Evolutionary conservation across 2,113 vertebrate species (phyloP).

Genomic region (Sterrhoptilus dennistouni): DNA sequence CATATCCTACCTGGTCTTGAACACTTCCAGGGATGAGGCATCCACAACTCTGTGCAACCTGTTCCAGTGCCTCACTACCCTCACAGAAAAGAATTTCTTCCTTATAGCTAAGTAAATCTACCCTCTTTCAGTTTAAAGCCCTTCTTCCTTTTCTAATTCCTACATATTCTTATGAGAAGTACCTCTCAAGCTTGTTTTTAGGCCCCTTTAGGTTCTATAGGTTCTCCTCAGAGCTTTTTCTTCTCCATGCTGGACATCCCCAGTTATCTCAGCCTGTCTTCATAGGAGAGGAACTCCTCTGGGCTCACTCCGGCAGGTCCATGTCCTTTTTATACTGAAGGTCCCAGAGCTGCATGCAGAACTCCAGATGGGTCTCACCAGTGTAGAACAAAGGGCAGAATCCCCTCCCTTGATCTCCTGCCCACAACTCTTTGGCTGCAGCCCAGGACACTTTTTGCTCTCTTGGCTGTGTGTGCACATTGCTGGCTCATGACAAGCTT

Average conservation of each 20-base stretch:
- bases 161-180: not conserved
- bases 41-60: not conserved
- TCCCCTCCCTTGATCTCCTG: not conserved
- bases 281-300: not conserved
- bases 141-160: not conserved
- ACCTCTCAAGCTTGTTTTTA: not conserved
- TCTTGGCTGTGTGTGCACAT: not conserved
- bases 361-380: not conserved
- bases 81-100: not conserved
- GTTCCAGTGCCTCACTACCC: not conserved
- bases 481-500: not conserved
- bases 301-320: not conserved
- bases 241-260: no score
- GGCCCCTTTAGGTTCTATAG: not conserved
- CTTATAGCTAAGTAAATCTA: not conserved
- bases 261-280: not conserved
- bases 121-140: not conserved
- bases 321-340: not conserved
- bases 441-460: not conserved
- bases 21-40: not conserved
- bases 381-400: not conserved
- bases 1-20: accelerated
- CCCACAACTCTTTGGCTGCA: not conserved
- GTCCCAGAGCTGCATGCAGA: not conserved
- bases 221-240: not conserved